phyloP scores from a whole-genome alignment of 2,888 invertebrate species.

The Fragum whitleyi region DNA sequence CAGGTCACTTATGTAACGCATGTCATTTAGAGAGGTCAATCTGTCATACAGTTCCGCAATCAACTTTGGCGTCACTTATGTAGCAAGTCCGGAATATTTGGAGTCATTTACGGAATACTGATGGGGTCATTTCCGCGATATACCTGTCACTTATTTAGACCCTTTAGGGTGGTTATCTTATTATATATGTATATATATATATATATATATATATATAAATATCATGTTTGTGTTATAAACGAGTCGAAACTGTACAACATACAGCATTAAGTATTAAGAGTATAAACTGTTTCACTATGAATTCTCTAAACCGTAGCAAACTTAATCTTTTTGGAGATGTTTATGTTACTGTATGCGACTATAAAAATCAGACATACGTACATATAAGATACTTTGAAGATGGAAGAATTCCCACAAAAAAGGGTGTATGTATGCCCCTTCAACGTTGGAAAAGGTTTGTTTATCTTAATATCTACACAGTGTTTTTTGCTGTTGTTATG shows the following conservation, averaged over 20 bases:
- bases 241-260: background rate
- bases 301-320: background rate
- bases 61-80: background rate
- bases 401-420: background rate
- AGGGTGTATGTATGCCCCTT: background rate
- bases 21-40: background rate
- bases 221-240: no score
- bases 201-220: background rate
- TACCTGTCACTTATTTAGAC: background rate
- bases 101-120: background rate
- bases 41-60: background rate
- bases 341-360: background rate
- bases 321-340: background rate
- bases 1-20: background rate
- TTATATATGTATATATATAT: background rate
- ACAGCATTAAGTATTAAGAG: background rate
- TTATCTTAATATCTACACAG: no score
- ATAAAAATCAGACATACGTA: background rate
- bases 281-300: background rate
- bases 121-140: background rate
- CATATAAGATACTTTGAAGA: background rate
- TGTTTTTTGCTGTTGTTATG: no score
- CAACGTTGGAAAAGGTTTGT: background rate
- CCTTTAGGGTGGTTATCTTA: no score
- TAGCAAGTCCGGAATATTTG: background rate